Percentiles rank a stretch among this genome's conserved stretches.
phyloP scores from a whole-genome alignment of 1,140 invertebrate species.

The Anoplophora glabripennis region DNA sequence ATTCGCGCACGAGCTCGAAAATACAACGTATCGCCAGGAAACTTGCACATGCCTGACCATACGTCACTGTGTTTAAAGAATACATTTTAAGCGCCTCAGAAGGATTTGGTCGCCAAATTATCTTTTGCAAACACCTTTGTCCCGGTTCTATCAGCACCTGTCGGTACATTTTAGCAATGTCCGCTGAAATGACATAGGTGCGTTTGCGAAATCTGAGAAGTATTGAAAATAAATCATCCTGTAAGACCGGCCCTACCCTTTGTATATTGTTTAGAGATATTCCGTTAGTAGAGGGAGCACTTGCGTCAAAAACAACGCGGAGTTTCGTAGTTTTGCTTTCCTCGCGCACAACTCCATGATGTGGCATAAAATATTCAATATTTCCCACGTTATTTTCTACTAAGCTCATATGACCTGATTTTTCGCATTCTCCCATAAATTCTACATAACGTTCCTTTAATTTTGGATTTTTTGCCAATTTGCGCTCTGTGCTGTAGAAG shows the following conservation, averaged over 20 bases:
- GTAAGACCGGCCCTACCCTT: slow-evolving; percentile 33
- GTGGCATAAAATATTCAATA: slow-evolving; percentile 40
- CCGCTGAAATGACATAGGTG: too few species aligned
- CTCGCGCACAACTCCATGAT: slow-evolving; percentile 41
- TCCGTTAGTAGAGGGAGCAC: too few species aligned
- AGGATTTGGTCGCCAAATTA: too few species aligned
- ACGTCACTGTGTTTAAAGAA: too few species aligned
- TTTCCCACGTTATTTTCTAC: not conserved
- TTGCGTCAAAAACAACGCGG: slow-evolving; percentile 44
- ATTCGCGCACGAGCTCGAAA: slow-evolving; percentile 4
- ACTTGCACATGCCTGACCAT: slow-evolving; percentile 29
- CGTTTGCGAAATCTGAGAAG: slow-evolving; percentile 49
- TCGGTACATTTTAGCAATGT: too few species aligned
- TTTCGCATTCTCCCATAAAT: slow-evolving; percentile 1
- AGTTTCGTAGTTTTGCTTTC: slow-evolving; percentile 38
- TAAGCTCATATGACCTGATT: slow-evolving; percentile 5
- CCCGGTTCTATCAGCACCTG: too few species aligned
- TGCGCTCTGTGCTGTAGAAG: slow-evolving; percentile 3
- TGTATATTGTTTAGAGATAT: slow-evolving; percentile 40
- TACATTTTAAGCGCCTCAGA: too few species aligned
- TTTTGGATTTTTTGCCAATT: not conserved
- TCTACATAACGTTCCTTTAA: not conserved
- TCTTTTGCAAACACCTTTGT: too few species aligned
- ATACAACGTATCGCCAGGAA: slow-evolving; percentile 27
- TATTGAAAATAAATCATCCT: slow-evolving; percentile 39